A percentile compares a stretch with the other conserved stretches of the same genome.
phyloP scores from a whole-genome alignment of 2,888 invertebrate species.

The Odontocolon sp. region DNA sequence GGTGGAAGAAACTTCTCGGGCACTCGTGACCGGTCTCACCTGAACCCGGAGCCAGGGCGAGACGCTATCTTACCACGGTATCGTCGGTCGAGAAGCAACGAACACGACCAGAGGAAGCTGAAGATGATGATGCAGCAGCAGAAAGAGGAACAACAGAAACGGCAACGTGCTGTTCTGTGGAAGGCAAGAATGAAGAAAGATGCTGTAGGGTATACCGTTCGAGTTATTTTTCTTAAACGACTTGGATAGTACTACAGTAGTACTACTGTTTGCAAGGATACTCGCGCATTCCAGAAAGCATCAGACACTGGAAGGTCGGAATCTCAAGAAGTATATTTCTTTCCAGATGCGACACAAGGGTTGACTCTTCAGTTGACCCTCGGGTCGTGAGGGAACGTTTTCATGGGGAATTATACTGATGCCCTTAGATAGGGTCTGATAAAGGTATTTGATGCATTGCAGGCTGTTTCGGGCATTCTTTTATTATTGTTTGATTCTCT shows the following conservation, averaged over 20 bases:
- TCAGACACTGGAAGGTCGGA: constrained; percentile 45
- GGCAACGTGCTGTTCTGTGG: constrained; percentile 20
- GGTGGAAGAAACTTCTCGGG: constrained; percentile 36
- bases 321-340: constrained; percentile 30
- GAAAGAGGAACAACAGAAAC: constrained; percentile 6
- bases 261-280: background rate
- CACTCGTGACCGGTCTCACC: constrained; percentile 74
- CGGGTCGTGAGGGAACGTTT: constrained; percentile 19
- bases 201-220: constrained; percentile 48
- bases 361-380: constrained; percentile 31
- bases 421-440: background rate
- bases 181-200: constrained; percentile 30
- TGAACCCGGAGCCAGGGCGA: constrained; percentile 67
- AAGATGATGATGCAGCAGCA: constrained; percentile 5
- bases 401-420: constrained; percentile 41
- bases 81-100: constrained; percentile 40
- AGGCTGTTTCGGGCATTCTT: background rate
- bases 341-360: constrained; percentile 21
- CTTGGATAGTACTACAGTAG: constrained; percentile 8
- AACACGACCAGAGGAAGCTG: constrained; percentile 27
- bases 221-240: constrained; percentile 24
- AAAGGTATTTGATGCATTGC: constrained; percentile 13
- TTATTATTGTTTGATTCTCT: background rate
- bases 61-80: constrained; percentile 48
- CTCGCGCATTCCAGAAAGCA: constrained; percentile 29